These are phyloP conservation scores for Eupsittula cactorum DNA, from an alignment of 2,113 vertebrate species.

Conservation along the genomic window DNA sequence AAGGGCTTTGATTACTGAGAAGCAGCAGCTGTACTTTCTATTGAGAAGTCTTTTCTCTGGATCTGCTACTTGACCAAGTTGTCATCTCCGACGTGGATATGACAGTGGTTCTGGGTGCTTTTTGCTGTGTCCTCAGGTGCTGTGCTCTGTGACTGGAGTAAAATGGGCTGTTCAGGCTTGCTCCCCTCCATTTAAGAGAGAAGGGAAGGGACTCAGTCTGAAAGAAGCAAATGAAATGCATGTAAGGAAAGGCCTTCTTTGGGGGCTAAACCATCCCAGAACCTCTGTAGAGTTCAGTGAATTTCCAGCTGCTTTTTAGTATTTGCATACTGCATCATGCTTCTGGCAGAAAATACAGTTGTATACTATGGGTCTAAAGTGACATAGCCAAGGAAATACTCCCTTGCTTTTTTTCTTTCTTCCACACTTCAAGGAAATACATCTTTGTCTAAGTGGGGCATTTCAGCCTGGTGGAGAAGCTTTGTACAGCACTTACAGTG, in stretches of 20 bases:
- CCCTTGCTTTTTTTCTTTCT: neutral
- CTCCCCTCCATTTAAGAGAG: fast-evolving
- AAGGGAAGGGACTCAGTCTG: neutral
- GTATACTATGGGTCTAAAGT: neutral
- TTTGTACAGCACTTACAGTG: neutral
- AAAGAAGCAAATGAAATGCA: neutral
- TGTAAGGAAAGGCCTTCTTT: neutral
- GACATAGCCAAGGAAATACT: neutral
- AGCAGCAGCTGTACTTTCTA: neutral
- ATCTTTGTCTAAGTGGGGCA: neutral
- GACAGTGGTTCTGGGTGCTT: neutral
- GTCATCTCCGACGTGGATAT: neutral
- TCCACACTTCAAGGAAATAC: neutral
- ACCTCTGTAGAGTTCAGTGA: neutral
- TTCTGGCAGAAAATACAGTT: neutral
- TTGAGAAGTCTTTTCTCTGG: neutral
- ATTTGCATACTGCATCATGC: neutral
- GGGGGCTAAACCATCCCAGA: neutral
- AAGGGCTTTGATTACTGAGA: neutral
- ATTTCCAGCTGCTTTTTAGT: neutral
- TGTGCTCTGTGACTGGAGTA: neutral
- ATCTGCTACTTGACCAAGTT: neutral
- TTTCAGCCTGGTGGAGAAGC: neutral
- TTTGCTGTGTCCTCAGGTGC: neutral
- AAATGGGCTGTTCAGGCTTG: neutral